Conservation (phyloP, 2,113 vertebrate species). For the Sceloporus undulatus region DNA sequence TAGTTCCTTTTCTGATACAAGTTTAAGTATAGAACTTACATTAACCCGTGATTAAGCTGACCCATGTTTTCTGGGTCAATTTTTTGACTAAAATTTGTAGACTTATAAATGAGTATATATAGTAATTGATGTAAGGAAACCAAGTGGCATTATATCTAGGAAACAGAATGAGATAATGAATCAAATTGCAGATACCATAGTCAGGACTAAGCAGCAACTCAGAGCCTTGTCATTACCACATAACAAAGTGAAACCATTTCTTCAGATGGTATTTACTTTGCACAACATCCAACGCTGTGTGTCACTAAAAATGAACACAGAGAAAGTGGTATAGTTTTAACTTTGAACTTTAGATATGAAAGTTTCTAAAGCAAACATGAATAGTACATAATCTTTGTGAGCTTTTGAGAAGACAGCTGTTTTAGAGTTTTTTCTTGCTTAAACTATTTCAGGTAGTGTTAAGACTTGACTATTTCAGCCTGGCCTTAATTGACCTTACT, state of each 20-base stretch:
- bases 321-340: neutral
- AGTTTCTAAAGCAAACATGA: neutral
- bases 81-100: too few species aligned
- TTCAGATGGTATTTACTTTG: neutral
- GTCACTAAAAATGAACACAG: neutral
- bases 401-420: neutral
- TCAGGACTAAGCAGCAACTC: neutral
- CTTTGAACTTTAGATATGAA: neutral
- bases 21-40: too few species aligned
- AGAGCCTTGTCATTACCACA: neutral
- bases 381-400: neutral
- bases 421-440: neutral
- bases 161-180: neutral
- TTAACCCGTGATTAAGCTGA: too few species aligned
- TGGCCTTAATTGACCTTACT: neutral
- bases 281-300: neutral
- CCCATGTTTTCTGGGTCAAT: too few species aligned
- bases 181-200: neutral
- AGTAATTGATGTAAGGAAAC: neutral
- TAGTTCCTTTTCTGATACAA: too few species aligned
- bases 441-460: neutral
- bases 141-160: neutral
- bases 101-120: neutral
- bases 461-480: neutral
- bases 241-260: neutral